Conservation (phyloP, 1,140 invertebrate genomes). For the Drusus annulatus region DNA sequence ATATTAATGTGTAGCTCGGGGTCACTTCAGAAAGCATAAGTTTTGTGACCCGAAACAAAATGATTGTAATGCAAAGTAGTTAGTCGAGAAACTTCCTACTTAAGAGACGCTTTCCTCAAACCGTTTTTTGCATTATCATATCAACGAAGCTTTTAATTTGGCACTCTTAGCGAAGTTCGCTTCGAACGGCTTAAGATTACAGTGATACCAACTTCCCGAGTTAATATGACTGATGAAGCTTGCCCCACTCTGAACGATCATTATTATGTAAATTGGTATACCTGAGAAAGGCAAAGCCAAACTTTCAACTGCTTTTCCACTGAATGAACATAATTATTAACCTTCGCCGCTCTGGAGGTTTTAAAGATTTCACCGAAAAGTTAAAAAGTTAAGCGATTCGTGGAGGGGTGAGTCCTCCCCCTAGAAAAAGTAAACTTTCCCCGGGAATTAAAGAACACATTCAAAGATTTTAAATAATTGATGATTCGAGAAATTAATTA, state of each 20-base stretch:
- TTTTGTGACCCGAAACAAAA: too few relatives aligned
- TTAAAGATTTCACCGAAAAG: conserved; percentile 19
- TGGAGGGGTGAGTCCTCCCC: not conserved
- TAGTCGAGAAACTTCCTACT: too few relatives aligned
- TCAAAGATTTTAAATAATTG: conserved; percentile 28
- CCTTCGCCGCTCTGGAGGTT: not conserved
- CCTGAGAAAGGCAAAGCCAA: not conserved
- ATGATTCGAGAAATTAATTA: conserved; percentile 20
- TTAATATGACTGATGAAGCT: conserved; percentile 7
- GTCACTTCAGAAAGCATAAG: too few relatives aligned
- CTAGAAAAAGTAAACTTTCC: conserved; percentile 16
- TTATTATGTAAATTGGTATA: conserved; percentile 20
- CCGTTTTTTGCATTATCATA: too few relatives aligned
- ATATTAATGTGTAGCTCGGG: too few relatives aligned
- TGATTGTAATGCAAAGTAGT: too few relatives aligned
- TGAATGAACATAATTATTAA: conserved; percentile 29
- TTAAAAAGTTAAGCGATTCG: not conserved
- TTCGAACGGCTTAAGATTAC: not conserved
- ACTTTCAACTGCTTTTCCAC: conserved; percentile 30
- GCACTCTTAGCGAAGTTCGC: too few relatives aligned
- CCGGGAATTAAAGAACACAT: conserved; percentile 4
- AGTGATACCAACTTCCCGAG: not conserved
- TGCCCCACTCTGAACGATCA: not conserved
- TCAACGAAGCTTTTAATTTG: too few relatives aligned
- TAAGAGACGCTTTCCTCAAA: too few relatives aligned